These are phyloP conservation scores for Astyanax mexicanus DNA, from an alignment of 2,797 vertebrate genomes.

Conservation along the genomic window DNA sequence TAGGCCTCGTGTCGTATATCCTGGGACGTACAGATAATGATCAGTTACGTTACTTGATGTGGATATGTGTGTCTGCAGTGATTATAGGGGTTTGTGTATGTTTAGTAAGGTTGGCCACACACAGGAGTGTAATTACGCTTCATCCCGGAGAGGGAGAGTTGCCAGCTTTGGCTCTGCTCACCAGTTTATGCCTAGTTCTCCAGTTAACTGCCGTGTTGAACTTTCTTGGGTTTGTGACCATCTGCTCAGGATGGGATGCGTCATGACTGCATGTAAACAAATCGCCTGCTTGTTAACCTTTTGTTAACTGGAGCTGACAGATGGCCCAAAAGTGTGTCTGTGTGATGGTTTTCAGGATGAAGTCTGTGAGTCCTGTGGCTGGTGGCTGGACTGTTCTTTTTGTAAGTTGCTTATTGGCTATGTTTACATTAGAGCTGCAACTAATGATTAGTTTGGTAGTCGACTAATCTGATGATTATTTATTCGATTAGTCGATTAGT, in stretches of 20 bases:
- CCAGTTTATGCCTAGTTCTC: slow-evolving; percentile 52
- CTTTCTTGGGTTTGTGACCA: slow-evolving; percentile 57
- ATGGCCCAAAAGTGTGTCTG: slow-evolving; percentile 39
- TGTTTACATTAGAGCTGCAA: too few relatives aligned
- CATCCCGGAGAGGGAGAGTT: slow-evolving; percentile 38
- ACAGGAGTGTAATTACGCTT: slow-evolving; percentile 51
- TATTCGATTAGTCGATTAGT: too few relatives aligned
- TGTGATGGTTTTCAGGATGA: slow-evolving; percentile 19
- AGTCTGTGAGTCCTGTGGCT: background rate
- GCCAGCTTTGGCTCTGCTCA: slow-evolving; percentile 44
- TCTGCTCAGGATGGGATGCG: slow-evolving; percentile 53
- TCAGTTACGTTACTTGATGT: slow-evolving; percentile 52
- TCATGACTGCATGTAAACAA: slow-evolving; percentile 51
- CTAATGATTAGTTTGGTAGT: too few relatives aligned
- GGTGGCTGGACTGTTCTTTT: background rate
- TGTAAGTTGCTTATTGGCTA: background rate
- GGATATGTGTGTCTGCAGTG: slow-evolving; percentile 40
- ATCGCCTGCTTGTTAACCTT: slow-evolving; percentile 56
- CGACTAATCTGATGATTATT: too few relatives aligned
- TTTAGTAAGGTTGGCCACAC: slow-evolving; percentile 43
- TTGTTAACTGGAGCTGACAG: slow-evolving; percentile 50
- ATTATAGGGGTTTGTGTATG: slow-evolving; percentile 49
- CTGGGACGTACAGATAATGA: slow-evolving; percentile 51
- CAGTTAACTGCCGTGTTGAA: slow-evolving; percentile 55
- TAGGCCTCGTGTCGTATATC: slow-evolving; percentile 42